Conservation (phyloP, 2,797 vertebrate species). For the Epinephelus coioides region DNA sequence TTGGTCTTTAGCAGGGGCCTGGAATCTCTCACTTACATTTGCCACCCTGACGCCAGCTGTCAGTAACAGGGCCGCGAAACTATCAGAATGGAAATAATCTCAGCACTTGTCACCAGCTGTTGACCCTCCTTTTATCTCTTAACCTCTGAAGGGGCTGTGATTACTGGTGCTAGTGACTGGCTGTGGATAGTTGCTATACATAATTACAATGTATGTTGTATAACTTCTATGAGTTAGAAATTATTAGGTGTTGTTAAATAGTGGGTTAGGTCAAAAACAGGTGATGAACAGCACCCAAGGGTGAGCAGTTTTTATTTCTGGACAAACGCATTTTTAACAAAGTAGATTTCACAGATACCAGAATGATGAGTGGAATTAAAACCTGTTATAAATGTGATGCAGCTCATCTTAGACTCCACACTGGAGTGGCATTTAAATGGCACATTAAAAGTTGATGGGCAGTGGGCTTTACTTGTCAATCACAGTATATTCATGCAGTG, state of each 20-base stretch:
- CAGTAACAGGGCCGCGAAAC: constrained; percentile 53
- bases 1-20: constrained; percentile 62
- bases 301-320: background rate
- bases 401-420: background rate
- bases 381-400: background rate
- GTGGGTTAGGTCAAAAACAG: background rate
- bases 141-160: constrained; percentile 73
- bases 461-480: constrained; percentile 37
- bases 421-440: constrained; percentile 16
- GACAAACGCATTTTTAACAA: background rate
- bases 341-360: constrained; percentile 1
- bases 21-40: constrained; percentile 79
- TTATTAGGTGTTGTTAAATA: background rate
- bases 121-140: constrained; percentile 80
- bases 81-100: constrained; percentile 83
- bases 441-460: constrained; percentile 22
- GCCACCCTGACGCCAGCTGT: constrained; percentile 73
- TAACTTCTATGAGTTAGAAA: background rate
- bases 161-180: constrained; percentile 35
- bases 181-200: constrained; percentile 11
- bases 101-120: constrained; percentile 78
- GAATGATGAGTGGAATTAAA: background rate
- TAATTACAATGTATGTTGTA: background rate
- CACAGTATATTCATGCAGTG: constrained; percentile 51
- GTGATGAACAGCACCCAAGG: no score